phyloP scores from a whole-genome alignment of 2,888 invertebrate species.

The Hetaerina titia region DNA sequence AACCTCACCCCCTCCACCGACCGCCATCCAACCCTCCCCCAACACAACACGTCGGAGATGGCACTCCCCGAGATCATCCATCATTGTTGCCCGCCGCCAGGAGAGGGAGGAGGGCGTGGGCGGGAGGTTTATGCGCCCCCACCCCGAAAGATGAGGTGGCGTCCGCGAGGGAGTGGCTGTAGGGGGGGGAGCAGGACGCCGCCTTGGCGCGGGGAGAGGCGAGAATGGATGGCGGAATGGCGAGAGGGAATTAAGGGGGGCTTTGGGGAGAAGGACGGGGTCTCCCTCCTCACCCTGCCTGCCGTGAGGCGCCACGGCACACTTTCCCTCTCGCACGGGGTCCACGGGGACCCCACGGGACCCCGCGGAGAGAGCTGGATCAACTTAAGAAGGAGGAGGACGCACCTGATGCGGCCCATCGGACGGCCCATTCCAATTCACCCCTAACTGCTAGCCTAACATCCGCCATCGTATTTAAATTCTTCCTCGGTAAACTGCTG shows the following conservation, averaged over 20 bases:
- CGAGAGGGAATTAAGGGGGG: background rate
- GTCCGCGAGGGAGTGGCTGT: background rate
- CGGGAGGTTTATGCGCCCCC: background rate
- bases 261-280: background rate
- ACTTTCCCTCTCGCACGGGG: background rate
- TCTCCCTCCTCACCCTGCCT: background rate
- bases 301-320: background rate
- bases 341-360: background rate
- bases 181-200: background rate
- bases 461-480: too few relatives aligned
- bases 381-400: background rate
- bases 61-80: slow-evolving; percentile 50
- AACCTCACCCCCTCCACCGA: background rate
- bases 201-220: background rate
- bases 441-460: too few relatives aligned
- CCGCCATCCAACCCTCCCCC: background rate
- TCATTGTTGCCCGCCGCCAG: slow-evolving; percentile 10
- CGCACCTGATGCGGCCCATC: too few relatives aligned
- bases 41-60: slow-evolving; percentile 34
- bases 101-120: background rate
- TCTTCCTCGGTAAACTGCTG: too few relatives aligned
- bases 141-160: background rate
- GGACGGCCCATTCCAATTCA: too few relatives aligned
- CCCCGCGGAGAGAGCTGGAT: background rate
- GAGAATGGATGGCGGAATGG: background rate